phyloP scores from a whole-genome alignment of 2,888 invertebrate species.

The Ectemnius continuus region DNA sequence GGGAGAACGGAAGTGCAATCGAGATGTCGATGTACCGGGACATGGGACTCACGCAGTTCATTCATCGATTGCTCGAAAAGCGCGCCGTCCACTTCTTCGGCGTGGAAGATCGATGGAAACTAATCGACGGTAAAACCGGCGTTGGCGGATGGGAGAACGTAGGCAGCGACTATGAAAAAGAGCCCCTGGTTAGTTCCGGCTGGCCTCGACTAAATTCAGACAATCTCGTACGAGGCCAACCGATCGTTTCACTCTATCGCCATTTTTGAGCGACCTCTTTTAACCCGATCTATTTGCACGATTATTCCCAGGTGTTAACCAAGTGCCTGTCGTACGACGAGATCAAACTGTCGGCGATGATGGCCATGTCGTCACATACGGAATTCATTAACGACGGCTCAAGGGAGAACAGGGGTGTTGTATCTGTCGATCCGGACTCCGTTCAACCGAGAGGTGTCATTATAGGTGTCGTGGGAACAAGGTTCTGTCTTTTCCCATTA shows the following conservation, averaged over 20 bases:
- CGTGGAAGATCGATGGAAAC: slow-evolving; percentile 78
- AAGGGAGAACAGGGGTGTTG: slow-evolving; percentile 79
- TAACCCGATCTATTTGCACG: too few species aligned
- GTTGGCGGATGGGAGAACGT: slow-evolving; percentile 81
- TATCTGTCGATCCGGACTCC: slow-evolving; percentile 76
- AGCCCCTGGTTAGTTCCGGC: slow-evolving; percentile 75
- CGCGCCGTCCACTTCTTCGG: slow-evolving; percentile 80
- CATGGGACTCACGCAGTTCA: slow-evolving; percentile 80
- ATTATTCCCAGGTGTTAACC: slow-evolving; percentile 73
- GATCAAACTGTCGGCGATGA: slow-evolving; percentile 82
- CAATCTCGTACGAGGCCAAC: too few species aligned
- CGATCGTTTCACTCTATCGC: too few species aligned
- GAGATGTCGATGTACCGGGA: slow-evolving; percentile 81
- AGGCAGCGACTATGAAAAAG: slow-evolving; percentile 80
- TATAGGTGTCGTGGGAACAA: slow-evolving; percentile 76
- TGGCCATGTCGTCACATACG: slow-evolving; percentile 81
- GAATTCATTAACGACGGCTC: slow-evolving; percentile 82
- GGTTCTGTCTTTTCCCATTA: slow-evolving; percentile 56
- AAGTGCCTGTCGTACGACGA: slow-evolving; percentile 83
- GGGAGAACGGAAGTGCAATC: slow-evolving; percentile 76
- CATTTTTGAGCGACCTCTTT: too few species aligned
- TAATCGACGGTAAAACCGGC: slow-evolving; percentile 78
- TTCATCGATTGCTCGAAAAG: slow-evolving; percentile 81
- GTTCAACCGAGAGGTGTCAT: slow-evolving; percentile 79
- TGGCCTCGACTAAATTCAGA: too few species aligned